These are phyloP conservation scores for Ciona savignyi DNA, from an alignment of 23 tunicate species.

Conservation along the genomic window DNA sequence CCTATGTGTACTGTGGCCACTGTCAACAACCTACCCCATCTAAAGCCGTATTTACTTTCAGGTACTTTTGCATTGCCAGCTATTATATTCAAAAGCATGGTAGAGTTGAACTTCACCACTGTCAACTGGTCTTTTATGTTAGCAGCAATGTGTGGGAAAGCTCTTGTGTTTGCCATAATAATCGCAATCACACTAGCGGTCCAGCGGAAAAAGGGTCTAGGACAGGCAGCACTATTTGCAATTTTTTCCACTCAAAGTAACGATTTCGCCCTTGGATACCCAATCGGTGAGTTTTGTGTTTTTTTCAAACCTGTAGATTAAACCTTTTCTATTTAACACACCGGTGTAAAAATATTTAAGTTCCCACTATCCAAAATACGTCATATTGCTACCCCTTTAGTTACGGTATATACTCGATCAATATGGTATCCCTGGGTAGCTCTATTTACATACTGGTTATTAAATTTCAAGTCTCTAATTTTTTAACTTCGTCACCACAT, in stretches of 20 bases:
- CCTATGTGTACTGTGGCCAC: no score
- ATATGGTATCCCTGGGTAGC: no score
- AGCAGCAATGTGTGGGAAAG: constrained; percentile 51
- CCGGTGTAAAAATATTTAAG: no score
- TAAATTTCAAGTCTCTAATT: no score
- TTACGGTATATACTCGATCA: no score
- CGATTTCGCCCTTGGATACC: constrained; percentile 91
- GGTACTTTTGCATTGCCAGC: constrained; percentile 74
- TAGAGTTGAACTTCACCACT: constrained; percentile 61
- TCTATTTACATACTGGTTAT: no score
- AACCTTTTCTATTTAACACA: no score
- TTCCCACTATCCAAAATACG: no score
- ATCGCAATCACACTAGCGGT: constrained; percentile 25
- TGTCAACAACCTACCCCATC: no score
- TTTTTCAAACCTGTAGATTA: not conserved
- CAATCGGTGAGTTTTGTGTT: constrained; percentile 43
- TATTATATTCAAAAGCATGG: constrained; percentile 77
- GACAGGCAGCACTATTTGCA: constrained; percentile 58
- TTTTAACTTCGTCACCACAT: no score
- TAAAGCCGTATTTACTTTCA: constrained; percentile 11
- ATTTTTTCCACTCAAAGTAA: constrained; percentile 90
- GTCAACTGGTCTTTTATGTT: constrained; percentile 78
- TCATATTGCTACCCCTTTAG: no score
- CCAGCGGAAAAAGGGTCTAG: constrained; percentile 25
- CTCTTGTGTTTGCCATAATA: constrained; percentile 49